A percentile compares a stretch with the other conserved stretches of the same genome.
These are phyloP conservation scores for Maniola hyperantus DNA, from an alignment of 2,888 invertebrate species.

Conservation along the genomic window DNA sequence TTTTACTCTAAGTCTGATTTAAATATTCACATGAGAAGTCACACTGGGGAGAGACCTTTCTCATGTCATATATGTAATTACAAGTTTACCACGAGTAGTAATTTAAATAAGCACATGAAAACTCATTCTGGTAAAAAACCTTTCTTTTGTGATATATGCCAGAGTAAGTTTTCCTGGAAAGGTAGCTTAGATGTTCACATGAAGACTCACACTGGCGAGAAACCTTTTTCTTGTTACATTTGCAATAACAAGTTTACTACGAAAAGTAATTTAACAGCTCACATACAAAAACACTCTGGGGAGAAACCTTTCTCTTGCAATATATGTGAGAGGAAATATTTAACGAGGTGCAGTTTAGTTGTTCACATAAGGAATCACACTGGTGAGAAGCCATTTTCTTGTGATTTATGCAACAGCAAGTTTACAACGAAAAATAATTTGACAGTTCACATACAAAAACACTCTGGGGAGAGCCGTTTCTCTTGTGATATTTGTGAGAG, in stretches of 20 bases:
- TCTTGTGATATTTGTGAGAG: conserved; percentile 8
- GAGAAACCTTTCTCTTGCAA: conserved; percentile 8
- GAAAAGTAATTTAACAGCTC: conserved; percentile 3
- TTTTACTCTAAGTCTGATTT: not conserved
- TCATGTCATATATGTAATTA: conserved; percentile 1
- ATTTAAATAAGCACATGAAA: conserved; percentile 6
- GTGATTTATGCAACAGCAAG: not conserved
- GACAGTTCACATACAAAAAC: not conserved
- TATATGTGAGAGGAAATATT: conserved; percentile 10
- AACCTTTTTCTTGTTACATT: not conserved
- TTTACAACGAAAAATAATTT: conserved; percentile 9
- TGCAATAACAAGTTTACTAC: not conserved
- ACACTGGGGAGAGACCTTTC: not conserved
- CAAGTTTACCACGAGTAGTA: not conserved
- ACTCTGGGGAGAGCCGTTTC: conserved; percentile 1
- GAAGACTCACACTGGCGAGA: not conserved
- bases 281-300: conserved; percentile 4
- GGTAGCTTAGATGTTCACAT: conserved; percentile 2
- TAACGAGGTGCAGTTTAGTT: not conserved
- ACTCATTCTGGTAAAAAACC: conserved; percentile 1
- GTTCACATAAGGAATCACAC: conserved; percentile 15
- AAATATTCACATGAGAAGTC: not conserved
- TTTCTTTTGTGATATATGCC: conserved; percentile 8
- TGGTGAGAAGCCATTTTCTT: conserved; percentile 1
- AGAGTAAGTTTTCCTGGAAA: not conserved